phyloP scores from a whole-genome alignment of 2,797 vertebrate genomes.

The Argya squamiceps region DNA sequence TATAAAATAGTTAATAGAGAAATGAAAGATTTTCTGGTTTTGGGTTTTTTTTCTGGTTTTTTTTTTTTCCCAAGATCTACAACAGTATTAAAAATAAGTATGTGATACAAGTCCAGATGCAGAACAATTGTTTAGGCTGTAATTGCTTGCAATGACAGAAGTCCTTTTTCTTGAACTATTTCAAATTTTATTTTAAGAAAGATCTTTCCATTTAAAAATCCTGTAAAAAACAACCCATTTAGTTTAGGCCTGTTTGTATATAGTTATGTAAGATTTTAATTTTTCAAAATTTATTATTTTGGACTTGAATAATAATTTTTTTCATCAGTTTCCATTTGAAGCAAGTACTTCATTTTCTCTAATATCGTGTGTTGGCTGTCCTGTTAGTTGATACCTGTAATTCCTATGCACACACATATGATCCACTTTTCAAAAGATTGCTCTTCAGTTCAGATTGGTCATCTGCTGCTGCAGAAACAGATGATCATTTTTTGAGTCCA shows the following conservation, averaged over 20 bases:
- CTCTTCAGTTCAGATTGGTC: neutral
- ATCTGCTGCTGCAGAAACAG: neutral
- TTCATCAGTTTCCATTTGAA: neutral
- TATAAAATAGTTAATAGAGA: neutral
- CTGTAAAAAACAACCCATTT: neutral
- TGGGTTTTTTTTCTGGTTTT: neutral
- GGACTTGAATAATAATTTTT: neutral
- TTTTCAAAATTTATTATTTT: neutral
- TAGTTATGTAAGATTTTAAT: neutral
- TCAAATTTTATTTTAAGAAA: neutral
- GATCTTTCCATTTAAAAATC: neutral
- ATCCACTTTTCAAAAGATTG: neutral
- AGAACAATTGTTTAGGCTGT: neutral
- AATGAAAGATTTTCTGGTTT: neutral
- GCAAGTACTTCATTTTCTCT: neutral
- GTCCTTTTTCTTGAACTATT: neutral
- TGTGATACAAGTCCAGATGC: neutral
- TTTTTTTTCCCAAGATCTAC: neutral
- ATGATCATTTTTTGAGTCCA: neutral
- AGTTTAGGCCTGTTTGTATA: neutral
- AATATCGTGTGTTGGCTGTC: fast-evolving
- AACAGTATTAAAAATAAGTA: neutral
- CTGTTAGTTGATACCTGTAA: neutral
- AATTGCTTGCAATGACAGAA: neutral
- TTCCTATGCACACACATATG: neutral